Conservation (phyloP, 1,140 invertebrate genomes). For the Bombus superbus region DNA sequence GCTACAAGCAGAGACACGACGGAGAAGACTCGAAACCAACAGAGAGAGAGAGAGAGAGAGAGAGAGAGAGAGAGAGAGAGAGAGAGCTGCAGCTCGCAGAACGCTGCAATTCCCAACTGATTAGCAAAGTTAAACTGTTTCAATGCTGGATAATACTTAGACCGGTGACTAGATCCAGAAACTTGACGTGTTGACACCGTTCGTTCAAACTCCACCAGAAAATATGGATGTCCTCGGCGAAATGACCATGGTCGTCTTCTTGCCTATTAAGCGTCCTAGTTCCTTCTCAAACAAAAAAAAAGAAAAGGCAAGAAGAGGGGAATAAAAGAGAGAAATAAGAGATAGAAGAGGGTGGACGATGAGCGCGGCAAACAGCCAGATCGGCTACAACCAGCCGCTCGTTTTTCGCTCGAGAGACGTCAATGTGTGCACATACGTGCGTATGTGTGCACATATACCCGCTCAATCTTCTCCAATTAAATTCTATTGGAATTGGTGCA, state of each 20-base stretch:
- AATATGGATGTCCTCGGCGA: background rate
- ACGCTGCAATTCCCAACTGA: constrained; percentile 12
- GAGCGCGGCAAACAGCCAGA: constrained; percentile 23
- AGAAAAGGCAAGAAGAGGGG: background rate
- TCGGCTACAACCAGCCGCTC: constrained; percentile 14
- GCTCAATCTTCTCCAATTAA: constrained; percentile 79
- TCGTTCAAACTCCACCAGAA: background rate
- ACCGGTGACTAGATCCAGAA: constrained; percentile 1
- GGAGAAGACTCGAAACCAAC: background rate
- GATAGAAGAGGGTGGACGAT: background rate
- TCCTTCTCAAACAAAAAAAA: background rate
- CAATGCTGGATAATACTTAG: constrained; percentile 11
- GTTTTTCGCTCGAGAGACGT: constrained; percentile 15
- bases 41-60: too few relatives aligned
- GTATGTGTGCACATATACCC: constrained; percentile 21
- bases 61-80: too few relatives aligned
- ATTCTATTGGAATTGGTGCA: constrained; percentile 80
- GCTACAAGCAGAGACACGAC: background rate
- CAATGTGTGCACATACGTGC: background rate
- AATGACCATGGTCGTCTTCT: constrained; percentile 14
- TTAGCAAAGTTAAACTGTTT: constrained; percentile 41
- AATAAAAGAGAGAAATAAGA: background rate
- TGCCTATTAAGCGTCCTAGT: background rate
- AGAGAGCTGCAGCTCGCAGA: background rate
- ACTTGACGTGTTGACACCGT: constrained; percentile 24